A percentile compares a stretch with the other conserved stretches of the same genome.
phyloP scores from a whole-genome alignment of 2,113 vertebrate genomes.

The Mastomys natalensis region DNA sequence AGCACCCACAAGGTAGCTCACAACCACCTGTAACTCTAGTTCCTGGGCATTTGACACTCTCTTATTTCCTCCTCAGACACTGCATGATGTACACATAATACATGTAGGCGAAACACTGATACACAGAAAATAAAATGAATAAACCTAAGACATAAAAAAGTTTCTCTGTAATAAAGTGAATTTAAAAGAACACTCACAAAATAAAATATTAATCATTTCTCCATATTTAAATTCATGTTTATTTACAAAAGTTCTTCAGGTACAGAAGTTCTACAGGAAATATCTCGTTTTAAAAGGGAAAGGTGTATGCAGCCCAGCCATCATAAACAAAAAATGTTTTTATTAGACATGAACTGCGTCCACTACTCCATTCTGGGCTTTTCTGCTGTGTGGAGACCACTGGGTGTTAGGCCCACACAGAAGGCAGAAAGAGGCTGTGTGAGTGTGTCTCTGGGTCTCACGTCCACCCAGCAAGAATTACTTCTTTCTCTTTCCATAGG shows the following conservation, averaged over 20 bases:
- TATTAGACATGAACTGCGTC: neutral
- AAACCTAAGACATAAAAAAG: neutral
- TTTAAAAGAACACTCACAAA: conserved; percentile 21
- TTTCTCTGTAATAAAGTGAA: neutral
- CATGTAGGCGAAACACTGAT: neutral
- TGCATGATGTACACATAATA: neutral
- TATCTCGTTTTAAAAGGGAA: neutral
- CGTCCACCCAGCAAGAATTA: neutral
- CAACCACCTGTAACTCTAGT: neutral
- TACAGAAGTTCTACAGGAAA: neutral
- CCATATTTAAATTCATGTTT: conserved; percentile 46
- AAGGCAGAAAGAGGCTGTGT: neutral
- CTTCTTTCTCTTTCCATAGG: neutral
- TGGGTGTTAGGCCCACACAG: neutral
- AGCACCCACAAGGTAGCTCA: neutral
- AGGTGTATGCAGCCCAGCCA: neutral
- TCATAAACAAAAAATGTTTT: neutral
- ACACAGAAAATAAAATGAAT: neutral
- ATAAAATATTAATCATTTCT: conserved; percentile 8
- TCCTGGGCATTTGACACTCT: neutral
- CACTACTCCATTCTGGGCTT: neutral
- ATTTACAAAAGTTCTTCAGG: neutral
- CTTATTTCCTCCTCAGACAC: neutral
- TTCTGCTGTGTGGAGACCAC: neutral
- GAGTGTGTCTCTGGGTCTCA: neutral